These are phyloP conservation scores for Diabrotica virgifera DNA, from an alignment of 1,140 invertebrate genomes.

Conservation along the genomic window DNA sequence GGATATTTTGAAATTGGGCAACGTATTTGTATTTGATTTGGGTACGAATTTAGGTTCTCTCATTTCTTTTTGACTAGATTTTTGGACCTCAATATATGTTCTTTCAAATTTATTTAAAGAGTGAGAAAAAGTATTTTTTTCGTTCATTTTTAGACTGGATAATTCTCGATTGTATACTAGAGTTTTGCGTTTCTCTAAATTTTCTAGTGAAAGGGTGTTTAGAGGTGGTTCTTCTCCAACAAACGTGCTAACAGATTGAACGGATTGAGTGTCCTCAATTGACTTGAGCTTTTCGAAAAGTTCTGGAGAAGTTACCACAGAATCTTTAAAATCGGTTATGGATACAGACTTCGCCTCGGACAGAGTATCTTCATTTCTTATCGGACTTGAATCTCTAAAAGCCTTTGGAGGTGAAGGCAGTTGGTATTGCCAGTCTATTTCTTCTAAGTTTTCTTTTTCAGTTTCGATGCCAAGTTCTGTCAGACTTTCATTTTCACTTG, in stretches of 20 bases:
- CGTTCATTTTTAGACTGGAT: slow-evolving; percentile 44
- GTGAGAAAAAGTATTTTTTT: slow-evolving; percentile 27
- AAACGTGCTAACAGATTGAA: slow-evolving; percentile 33
- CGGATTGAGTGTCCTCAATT: slow-evolving; percentile 35
- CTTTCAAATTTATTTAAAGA: slow-evolving; percentile 18
- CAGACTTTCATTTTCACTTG: slow-evolving; percentile 6
- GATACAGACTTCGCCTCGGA: slow-evolving; percentile 18
- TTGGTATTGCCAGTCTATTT: slow-evolving; percentile 60
- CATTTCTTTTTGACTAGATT: slow-evolving; percentile 7
- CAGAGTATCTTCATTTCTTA: slow-evolving; percentile 38
- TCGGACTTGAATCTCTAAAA: slow-evolving; percentile 55
- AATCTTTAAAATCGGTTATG: slow-evolving; percentile 38
- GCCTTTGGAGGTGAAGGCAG: slow-evolving; percentile 61
- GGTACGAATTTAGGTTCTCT: slow-evolving; percentile 10
- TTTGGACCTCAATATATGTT: slow-evolving; percentile 13
- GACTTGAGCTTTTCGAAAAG: slow-evolving; percentile 44
- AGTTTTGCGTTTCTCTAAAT: slow-evolving; percentile 45
- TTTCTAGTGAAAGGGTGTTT: slow-evolving; percentile 43
- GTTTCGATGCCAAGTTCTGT: background rate
- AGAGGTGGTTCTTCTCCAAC: slow-evolving; percentile 37
- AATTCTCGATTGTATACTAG: slow-evolving; percentile 47
- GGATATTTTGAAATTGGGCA: slow-evolving; percentile 48
- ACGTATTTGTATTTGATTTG: slow-evolving; percentile 23
- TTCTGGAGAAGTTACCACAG: slow-evolving; percentile 45
- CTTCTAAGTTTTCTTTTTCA: slow-evolving; percentile 20